These are phyloP conservation scores for Dolichopus griseipennis DNA, from an alignment of 2,888 invertebrate species.

Conservation along the genomic window DNA sequence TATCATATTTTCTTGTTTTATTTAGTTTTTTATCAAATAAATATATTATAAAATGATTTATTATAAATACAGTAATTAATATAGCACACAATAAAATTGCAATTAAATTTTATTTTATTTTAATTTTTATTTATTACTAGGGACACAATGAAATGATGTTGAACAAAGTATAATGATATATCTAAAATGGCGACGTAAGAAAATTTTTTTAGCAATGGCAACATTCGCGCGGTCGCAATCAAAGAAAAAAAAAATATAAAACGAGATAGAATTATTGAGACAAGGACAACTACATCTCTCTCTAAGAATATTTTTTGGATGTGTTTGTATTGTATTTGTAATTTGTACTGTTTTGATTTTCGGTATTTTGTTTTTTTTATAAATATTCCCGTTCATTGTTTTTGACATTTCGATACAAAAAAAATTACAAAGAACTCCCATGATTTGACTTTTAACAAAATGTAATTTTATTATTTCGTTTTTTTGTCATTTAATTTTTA, in stretches of 20 bases:
- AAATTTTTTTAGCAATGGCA: background rate
- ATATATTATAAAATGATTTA: background rate
- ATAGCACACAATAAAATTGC: background rate
- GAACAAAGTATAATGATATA: conserved; percentile 3
- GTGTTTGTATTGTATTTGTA: too few species aligned
- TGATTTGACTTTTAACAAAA: too few species aligned
- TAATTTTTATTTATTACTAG: conserved; percentile 1
- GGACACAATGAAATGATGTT: conserved; percentile 6
- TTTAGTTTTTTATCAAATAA: background rate
- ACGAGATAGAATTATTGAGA: background rate
- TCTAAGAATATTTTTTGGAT: too few species aligned
- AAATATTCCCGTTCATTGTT: too few species aligned
- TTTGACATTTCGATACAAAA: too few species aligned
- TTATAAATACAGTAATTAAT: background rate
- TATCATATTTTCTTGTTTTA: background rate
- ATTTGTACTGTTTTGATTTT: too few species aligned
- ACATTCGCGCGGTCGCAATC: background rate
- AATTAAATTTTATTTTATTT: conserved; percentile 1
- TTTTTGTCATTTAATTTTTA: too few species aligned
- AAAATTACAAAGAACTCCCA: too few species aligned
- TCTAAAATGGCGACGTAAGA: background rate
- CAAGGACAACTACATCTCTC: background rate
- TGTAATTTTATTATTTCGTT: too few species aligned
- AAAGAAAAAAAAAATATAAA: background rate
- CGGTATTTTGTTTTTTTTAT: too few species aligned